phyloP scores from a whole-genome alignment of 1,140 invertebrate species.

The Nasonia longicornis region DNA sequence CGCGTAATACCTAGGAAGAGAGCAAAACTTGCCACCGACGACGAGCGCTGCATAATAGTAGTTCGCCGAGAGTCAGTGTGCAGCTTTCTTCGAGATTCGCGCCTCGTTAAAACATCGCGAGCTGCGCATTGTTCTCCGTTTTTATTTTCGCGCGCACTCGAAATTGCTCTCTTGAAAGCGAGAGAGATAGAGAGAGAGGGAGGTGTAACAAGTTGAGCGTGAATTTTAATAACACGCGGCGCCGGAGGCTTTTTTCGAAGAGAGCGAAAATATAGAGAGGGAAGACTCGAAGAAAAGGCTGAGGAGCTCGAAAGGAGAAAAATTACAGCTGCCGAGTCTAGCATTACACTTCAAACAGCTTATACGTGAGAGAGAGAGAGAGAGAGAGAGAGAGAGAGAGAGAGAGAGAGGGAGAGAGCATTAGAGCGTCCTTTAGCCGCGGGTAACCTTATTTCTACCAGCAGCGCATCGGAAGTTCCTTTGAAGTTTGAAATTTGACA shows the following conservation, averaged over 20 bases:
- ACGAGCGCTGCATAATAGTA: background rate
- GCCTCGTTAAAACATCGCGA: background rate
- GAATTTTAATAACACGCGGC: slow-evolving; percentile 33
- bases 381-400: background rate
- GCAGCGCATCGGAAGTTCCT: background rate
- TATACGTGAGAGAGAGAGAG: background rate
- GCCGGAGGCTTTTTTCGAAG: background rate
- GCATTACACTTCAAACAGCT: slow-evolving; percentile 19
- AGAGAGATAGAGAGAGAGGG: no score
- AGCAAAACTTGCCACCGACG: background rate
- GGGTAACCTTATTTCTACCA: slow-evolving; percentile 22
- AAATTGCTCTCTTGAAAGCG: background rate
- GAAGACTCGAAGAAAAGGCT: slow-evolving; percentile 5
- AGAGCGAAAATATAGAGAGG: background rate
- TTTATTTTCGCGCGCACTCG: background rate
- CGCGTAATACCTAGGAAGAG: background rate
- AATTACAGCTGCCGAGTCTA: slow-evolving; percentile 2
- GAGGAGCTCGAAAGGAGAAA: background rate
- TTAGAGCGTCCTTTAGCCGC: background rate
- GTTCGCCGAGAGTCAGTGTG: background rate
- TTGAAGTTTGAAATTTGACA: slow-evolving; percentile 36
- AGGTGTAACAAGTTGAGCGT: slow-evolving; percentile 8
- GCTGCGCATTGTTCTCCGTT: background rate
- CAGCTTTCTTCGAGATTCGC: slow-evolving; percentile 5
- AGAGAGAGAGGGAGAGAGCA: background rate